Conservation (phyloP, 2,888 invertebrate species). For the Thereva nobilitata region DNA sequence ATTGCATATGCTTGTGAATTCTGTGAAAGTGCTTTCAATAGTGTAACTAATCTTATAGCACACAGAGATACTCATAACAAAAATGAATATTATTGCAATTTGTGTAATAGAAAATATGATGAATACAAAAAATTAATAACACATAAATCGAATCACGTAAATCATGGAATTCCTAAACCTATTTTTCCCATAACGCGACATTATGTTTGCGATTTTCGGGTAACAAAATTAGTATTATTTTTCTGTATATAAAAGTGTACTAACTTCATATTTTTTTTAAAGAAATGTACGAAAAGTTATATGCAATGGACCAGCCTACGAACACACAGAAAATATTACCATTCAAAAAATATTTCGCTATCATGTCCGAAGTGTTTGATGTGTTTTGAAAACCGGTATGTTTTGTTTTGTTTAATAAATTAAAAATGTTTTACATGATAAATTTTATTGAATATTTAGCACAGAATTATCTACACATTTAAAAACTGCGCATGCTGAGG, state of each 20-base stretch:
- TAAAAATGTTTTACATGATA: too few species aligned
- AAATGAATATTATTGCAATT: conserved; percentile 39
- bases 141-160: conserved; percentile 45
- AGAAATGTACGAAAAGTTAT: conserved; percentile 52
- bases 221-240: conserved; percentile 38
- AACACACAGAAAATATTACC: conserved; percentile 48
- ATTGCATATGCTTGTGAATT: conserved; percentile 51
- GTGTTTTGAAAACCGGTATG: conserved; percentile 32
- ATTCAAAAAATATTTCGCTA: neutral
- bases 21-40: too few species aligned
- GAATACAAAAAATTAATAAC: conserved; percentile 44
- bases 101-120: conserved; percentile 40
- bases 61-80: neutral
- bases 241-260: neutral
- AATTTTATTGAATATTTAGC: too few species aligned
- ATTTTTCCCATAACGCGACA: conserved; percentile 43
- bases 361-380: conserved; percentile 28
- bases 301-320: conserved; percentile 52
- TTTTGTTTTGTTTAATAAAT: neutral
- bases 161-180: conserved; percentile 42
- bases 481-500: conserved; percentile 41
- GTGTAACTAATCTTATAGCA: too few species aligned
- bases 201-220: conserved; percentile 51
- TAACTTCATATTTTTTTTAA: conserved; percentile 5
- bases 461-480: conserved; percentile 5